Conservation (phyloP, 2,888 invertebrate species). For the Pollenia amentaria region DNA sequence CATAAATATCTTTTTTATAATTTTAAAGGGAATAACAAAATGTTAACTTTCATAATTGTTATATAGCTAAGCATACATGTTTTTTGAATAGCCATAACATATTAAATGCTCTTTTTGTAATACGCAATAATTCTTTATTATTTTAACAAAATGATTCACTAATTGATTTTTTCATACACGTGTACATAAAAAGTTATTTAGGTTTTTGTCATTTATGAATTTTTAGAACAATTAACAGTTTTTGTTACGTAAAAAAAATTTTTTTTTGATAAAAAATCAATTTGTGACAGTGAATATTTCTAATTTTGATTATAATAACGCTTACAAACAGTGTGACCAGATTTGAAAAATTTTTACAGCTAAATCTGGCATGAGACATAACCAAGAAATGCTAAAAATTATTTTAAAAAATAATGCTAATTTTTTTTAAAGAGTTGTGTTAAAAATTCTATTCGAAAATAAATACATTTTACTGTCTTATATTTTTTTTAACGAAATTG, state of each 20-base stretch:
- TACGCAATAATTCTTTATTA: not conserved
- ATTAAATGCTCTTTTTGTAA: not conserved
- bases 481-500: too few species aligned
- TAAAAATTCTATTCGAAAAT: too few species aligned
- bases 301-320: not conserved
- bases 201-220: not conserved
- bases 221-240: conserved; percentile 4
- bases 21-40: not conserved
- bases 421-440: too few species aligned
- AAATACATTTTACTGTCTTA: too few species aligned
- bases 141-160: conserved; percentile 2
- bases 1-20: not conserved
- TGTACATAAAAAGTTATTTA: conserved; percentile 12
- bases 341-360: too few species aligned
- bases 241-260: not conserved
- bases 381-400: too few species aligned
- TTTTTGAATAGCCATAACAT: not conserved
- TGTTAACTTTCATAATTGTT: not conserved
- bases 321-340: too few species aligned
- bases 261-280: not conserved
- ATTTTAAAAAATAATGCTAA: too few species aligned
- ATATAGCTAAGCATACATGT: too few species aligned
- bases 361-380: too few species aligned
- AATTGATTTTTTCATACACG: not conserved
- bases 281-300: not conserved